These are phyloP conservation scores for Phania funesta DNA, from an alignment of 2,888 invertebrate species.

Conservation along the genomic window DNA sequence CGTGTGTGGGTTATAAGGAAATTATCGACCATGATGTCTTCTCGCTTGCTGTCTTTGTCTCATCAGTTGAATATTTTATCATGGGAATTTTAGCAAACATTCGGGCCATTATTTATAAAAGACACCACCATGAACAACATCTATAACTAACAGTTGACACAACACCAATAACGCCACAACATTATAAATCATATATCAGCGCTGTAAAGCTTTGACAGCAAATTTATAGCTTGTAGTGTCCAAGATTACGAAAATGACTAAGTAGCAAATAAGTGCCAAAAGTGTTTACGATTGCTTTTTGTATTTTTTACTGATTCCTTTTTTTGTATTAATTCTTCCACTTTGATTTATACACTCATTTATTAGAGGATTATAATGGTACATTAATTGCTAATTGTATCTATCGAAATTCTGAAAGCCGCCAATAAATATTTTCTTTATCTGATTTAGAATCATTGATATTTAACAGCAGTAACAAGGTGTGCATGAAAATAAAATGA, in stretches of 20 bases:
- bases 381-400: too few relatives aligned
- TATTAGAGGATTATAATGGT: slow-evolving; percentile 25
- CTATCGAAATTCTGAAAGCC: too few relatives aligned
- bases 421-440: too few relatives aligned
- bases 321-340: slow-evolving; percentile 3
- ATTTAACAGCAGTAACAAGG: too few relatives aligned
- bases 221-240: background rate
- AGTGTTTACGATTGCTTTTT: slow-evolving; percentile 24
- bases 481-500: too few relatives aligned
- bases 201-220: slow-evolving; percentile 11
- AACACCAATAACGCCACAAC: background rate
- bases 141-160: background rate
- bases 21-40: too few relatives aligned
- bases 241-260: background rate
- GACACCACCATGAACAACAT: background rate
- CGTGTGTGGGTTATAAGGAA: slow-evolving; percentile 19
- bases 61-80: slow-evolving; percentile 51
- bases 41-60: too few relatives aligned
- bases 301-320: background rate
- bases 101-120: slow-evolving; percentile 45
- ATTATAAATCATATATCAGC: slow-evolving; percentile 27
- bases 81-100: slow-evolving; percentile 51
- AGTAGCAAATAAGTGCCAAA: background rate
- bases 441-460: too few relatives aligned
- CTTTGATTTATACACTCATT: slow-evolving; percentile 26